These are phyloP conservation scores for Smithornis capensis DNA, from an alignment of 2,113 vertebrate species.

Conservation along the genomic window DNA sequence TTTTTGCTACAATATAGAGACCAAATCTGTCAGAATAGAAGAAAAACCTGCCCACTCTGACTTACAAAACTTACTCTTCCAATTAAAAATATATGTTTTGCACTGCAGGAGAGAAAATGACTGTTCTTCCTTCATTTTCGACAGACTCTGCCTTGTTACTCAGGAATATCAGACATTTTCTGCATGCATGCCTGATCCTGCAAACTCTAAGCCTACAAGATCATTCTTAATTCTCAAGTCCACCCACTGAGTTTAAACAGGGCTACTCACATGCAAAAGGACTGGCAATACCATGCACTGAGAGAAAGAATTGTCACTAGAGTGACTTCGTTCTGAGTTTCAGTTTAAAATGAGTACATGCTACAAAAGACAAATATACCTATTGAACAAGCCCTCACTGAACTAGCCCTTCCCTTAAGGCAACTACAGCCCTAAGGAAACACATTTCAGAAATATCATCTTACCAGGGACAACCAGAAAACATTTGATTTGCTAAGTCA, in stretches of 20 bases:
- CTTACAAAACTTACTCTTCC: conserved; percentile 56
- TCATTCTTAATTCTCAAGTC: conserved; percentile 40
- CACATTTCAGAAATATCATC: conserved; percentile 17
- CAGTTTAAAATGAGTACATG: background rate
- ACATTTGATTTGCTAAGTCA: conserved; percentile 53
- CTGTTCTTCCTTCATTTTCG: conserved; percentile 19
- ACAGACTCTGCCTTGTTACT: conserved; percentile 13
- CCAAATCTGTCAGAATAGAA: conserved; percentile 63
- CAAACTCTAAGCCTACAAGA: conserved; percentile 40
- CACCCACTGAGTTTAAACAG: conserved; percentile 55
- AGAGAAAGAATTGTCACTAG: background rate
- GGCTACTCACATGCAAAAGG: conserved; percentile 37
- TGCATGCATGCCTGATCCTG: conserved; percentile 41
- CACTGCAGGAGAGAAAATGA: conserved; percentile 5
- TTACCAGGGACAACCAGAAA: conserved; percentile 51
- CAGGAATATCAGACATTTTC: conserved; percentile 46
- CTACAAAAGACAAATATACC: background rate
- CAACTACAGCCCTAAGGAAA: background rate
- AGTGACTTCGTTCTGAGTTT: background rate
- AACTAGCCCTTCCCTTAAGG: background rate
- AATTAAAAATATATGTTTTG: conserved; percentile 29
- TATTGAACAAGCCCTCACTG: background rate
- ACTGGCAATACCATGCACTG: background rate
- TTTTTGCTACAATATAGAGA: conserved; percentile 56
- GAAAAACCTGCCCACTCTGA: conserved; percentile 54